Conservation (phyloP, 2,888 invertebrate species). For the Xestia c-nigrum region DNA sequence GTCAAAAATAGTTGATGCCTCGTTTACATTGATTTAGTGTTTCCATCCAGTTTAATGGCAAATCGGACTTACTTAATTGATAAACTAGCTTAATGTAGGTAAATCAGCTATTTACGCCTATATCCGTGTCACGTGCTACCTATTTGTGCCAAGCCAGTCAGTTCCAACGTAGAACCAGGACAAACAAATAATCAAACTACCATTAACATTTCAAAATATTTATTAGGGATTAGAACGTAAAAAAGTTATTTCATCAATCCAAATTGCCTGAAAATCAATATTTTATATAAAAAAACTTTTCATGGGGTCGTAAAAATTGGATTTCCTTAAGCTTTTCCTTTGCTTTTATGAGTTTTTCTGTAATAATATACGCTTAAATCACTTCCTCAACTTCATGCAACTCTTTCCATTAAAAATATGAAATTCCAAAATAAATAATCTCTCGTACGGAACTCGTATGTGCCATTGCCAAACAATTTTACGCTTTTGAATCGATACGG, state of each 20-base stretch:
- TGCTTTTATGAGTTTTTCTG: slow-evolving; percentile 42
- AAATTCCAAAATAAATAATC: background rate
- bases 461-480: no score
- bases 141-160: background rate
- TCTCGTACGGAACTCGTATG: no score
- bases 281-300: slow-evolving; percentile 59
- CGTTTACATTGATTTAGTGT: background rate
- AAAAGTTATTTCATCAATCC: slow-evolving; percentile 59
- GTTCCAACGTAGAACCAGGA: background rate
- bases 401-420: background rate
- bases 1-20: background rate
- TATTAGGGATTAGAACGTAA: slow-evolving; percentile 33
- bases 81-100: background rate
- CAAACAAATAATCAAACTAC: slow-evolving; percentile 43
- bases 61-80: background rate
- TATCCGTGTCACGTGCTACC: background rate
- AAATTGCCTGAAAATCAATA: slow-evolving; percentile 51
- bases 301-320: slow-evolving; percentile 55
- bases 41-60: background rate
- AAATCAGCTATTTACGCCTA: background rate
- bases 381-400: slow-evolving; percentile 7
- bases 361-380: slow-evolving; percentile 17
- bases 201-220: slow-evolving; percentile 37
- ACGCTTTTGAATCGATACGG: background rate
- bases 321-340: slow-evolving; percentile 24